Percentiles rank a stretch among this genome's conserved stretches.
These are phyloP conservation scores for Dufourea novaeangliae DNA, from an alignment of 1,140 invertebrate genomes.

Conservation along the genomic window DNA sequence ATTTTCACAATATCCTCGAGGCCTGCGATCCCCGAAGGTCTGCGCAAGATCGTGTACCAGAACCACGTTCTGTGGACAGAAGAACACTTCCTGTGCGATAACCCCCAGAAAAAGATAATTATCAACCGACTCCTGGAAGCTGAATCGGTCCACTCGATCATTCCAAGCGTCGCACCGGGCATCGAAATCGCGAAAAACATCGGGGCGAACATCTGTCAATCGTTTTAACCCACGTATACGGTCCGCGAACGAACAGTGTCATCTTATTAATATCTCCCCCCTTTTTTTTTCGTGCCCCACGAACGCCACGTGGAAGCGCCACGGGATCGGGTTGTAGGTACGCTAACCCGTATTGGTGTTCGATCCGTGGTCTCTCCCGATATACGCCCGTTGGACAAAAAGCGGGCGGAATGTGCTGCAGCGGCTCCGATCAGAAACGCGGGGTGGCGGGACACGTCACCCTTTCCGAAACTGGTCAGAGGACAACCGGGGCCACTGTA, in stretches of 20 bases:
- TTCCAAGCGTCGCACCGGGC: neutral
- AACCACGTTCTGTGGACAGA: too few species aligned
- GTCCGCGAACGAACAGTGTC: constrained; percentile 54
- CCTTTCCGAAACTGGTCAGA: constrained; percentile 66
- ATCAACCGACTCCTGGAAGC: neutral
- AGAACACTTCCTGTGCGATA: neutral
- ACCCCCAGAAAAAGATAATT: constrained; percentile 37
- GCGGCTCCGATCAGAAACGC: constrained; percentile 58
- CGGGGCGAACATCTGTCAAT: constrained; percentile 54
- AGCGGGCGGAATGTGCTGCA: constrained; percentile 73
- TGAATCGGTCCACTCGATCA: neutral
- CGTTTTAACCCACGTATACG: too few species aligned
- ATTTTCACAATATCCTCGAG: too few species aligned
- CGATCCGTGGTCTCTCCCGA: constrained; percentile 55
- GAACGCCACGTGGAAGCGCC: constrained; percentile 2
- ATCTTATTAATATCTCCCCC: constrained; percentile 67
- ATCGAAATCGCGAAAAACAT: constrained; percentile 26
- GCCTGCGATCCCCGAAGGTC: neutral
- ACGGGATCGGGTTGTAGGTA: constrained; percentile 1
- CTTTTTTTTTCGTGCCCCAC: constrained; percentile 57
- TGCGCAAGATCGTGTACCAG: neutral
- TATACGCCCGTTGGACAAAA: constrained; percentile 73
- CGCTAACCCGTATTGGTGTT: constrained; percentile 59
- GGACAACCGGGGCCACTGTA: constrained; percentile 70
- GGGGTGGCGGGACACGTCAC: constrained; percentile 64